Evolutionary conservation across 1,140 invertebrate genomes (phyloP).

Genomic region (Drosophila parvula): DNA sequence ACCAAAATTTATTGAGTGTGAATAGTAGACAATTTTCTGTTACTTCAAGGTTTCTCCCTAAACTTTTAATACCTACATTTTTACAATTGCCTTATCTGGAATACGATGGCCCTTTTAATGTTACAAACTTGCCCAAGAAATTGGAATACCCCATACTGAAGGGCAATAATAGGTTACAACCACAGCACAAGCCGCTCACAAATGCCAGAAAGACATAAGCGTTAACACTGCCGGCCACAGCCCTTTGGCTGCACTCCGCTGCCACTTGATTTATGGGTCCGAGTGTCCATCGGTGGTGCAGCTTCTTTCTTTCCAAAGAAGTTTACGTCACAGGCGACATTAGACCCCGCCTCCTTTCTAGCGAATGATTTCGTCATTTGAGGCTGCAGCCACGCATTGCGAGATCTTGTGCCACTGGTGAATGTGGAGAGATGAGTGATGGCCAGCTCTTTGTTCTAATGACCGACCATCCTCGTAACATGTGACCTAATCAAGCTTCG

Average conservation of each 20-base stretch:
- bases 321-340: constrained; percentile 44
- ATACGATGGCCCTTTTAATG: background rate
- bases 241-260: constrained; percentile 33
- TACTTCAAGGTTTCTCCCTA: background rate
- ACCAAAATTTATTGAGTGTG: background rate
- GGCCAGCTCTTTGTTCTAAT: constrained; percentile 22
- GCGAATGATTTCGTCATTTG: constrained; percentile 48
- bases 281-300: constrained; percentile 11
- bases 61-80: background rate
- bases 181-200: constrained; percentile 49
- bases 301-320: constrained; percentile 31
- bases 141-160: background rate
- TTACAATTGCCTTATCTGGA: background rate
- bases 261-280: constrained; percentile 37
- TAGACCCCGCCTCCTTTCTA: constrained; percentile 3
- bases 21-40: background rate
- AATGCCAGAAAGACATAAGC: constrained; percentile 40
- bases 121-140: background rate
- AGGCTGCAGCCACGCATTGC: constrained; percentile 18
- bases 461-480: constrained; percentile 3
- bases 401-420: constrained; percentile 14
- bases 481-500: constrained; percentile 32
- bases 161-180: constrained; percentile 27
- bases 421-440: constrained; percentile 1
- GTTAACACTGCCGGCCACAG: constrained; percentile 32